Percentiles rank a stretch among this genome's conserved stretches.
These are phyloP conservation scores for Minunthozetes semirufus DNA, from an alignment of 2,888 invertebrate genomes.

Conservation along the genomic window DNA sequence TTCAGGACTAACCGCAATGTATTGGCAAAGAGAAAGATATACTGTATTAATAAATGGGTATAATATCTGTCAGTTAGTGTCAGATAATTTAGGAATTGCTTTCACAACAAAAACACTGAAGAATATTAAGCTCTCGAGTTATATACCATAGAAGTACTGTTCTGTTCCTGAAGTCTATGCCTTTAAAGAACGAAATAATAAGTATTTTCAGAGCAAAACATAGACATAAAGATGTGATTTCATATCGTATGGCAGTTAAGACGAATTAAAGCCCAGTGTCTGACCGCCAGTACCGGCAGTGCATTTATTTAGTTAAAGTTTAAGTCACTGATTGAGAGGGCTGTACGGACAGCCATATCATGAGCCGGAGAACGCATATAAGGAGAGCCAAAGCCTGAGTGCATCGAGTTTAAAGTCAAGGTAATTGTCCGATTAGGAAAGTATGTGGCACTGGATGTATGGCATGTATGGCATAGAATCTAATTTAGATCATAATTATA, in stretches of 20 bases:
- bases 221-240: not conserved
- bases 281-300: not conserved
- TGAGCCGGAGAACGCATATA: not conserved
- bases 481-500: slow-evolving; percentile 14
- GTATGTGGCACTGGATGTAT: not conserved
- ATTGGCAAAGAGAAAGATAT: not conserved
- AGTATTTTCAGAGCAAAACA: not conserved
- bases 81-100: slow-evolving; percentile 12
- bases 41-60: slow-evolving; percentile 15
- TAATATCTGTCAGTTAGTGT: slow-evolving; percentile 12
- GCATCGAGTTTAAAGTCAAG: not conserved
- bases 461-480: not conserved
- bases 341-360: not conserved
- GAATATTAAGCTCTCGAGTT: slow-evolving; percentile 1
- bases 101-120: slow-evolving; percentile 5
- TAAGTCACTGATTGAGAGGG: not conserved
- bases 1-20: not conserved
- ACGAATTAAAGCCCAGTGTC: too few species aligned
- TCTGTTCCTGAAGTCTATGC: too few species aligned
- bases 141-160: not conserved
- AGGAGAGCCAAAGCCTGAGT: not conserved
- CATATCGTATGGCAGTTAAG: not conserved
- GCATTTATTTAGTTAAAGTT: too few species aligned
- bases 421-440: slow-evolving; percentile 20
- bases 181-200: slow-evolving; percentile 5